These are phyloP conservation scores for Chironomus striatipennis DNA, from an alignment of 1,140 invertebrate species.

Conservation along the genomic window DNA sequence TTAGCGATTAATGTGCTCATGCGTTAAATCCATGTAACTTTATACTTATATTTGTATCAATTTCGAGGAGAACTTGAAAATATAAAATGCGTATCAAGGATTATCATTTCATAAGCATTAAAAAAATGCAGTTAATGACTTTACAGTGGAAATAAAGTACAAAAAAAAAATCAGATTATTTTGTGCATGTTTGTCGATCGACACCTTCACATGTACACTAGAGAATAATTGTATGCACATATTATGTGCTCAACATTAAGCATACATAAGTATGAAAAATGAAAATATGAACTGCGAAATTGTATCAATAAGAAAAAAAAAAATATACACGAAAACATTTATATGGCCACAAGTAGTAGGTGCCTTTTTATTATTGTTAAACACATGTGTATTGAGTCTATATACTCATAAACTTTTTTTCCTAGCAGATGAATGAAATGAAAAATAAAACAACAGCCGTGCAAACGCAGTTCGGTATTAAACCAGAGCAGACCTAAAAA, in stretches of 20 bases:
- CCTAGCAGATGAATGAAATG: constrained; percentile 10
- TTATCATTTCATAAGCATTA: neutral
- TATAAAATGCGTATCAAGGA: neutral
- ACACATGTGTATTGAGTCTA: neutral
- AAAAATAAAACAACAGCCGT: neutral
- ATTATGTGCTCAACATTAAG: neutral
- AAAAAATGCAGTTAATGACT: too few species aligned
- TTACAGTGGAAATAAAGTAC: neutral
- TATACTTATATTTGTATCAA: neutral
- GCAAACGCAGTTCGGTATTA: constrained; percentile 10
- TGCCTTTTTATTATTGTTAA: neutral
- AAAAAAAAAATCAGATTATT: neutral
- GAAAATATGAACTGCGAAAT: neutral
- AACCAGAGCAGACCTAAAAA: constrained; percentile 21
- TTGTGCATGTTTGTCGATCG: neutral
- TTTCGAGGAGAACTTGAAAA: constrained; percentile 1
- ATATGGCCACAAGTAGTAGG: neutral
- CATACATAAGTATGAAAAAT: too few species aligned
- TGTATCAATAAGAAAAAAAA: neutral
- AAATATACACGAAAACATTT: neutral
- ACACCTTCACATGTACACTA: neutral
- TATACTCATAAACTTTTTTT: neutral
- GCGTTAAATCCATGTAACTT: too few species aligned
- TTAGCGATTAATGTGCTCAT: too few species aligned
- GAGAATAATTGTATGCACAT: neutral